A percentile compares a stretch with the other conserved stretches of the same genome.
These are phyloP conservation scores for Cisticola juncidis DNA, from an alignment of 2,113 vertebrate species.

Conservation along the genomic window DNA sequence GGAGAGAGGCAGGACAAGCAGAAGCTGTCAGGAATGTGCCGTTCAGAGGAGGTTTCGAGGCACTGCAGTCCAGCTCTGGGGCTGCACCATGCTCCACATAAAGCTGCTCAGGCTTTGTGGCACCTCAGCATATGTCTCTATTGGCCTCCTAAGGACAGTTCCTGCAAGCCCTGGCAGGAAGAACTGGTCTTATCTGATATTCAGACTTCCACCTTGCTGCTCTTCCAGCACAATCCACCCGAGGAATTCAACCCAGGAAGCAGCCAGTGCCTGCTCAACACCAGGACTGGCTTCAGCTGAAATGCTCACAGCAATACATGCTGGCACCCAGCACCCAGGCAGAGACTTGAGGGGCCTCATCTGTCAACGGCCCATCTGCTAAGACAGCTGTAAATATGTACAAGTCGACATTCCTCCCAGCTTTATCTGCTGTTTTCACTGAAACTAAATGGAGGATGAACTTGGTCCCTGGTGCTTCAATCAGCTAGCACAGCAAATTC, in stretches of 20 bases:
- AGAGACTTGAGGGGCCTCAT: constrained; percentile 10
- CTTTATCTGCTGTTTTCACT: constrained; percentile 26
- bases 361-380: constrained; percentile 49
- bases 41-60: not conserved
- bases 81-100: not conserved
- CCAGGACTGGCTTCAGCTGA: not conserved
- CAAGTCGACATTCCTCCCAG: not conserved
- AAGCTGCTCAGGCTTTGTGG: not conserved
- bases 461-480: not conserved
- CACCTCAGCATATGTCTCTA: accelerated
- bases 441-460: not conserved
- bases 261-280: not conserved
- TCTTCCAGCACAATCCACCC: not conserved
- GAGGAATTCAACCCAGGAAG: not conserved
- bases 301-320: not conserved
- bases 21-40: not conserved
- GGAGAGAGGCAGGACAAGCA: not conserved
- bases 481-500: not conserved
- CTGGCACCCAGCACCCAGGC: not conserved
- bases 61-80: not conserved
- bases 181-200: not conserved
- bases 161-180: not conserved
- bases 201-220: not conserved
- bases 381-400: constrained; percentile 41
- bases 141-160: not conserved